Evolutionary conservation across 2,797 vertebrate species (phyloP), one percentile per base, ranked within the genome.

Genomic region (Coilia nasus): DNA sequence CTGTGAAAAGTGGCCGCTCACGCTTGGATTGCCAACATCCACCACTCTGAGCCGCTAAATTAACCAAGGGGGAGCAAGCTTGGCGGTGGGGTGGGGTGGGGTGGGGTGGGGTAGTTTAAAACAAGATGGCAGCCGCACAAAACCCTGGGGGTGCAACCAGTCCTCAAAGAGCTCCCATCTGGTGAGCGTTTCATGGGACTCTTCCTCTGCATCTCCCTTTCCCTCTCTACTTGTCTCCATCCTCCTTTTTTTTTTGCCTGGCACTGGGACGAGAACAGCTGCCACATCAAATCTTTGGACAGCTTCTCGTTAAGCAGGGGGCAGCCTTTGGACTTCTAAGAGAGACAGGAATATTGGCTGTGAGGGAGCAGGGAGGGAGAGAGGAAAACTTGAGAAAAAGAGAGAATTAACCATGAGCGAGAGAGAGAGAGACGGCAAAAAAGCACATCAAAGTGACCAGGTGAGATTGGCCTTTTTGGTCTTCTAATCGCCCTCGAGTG

Each of bases 371-470:
- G 31, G 10, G 31, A 0, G 67, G 31, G 3, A 17, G 67, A 14
- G 28, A 71, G 25, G 25, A 31, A 28, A 15, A 28, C 28, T 35
- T 71, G 12, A 71, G 35, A 41, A 44, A 78, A 6, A 15, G 35
- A 41, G 71, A 0, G 0, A 35, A 31, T 2, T 44, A 78, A 44
- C 15, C 1, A 44, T 47, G n/a, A 75, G 46, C 4, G 4, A 54
- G 50, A 54, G 50, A 54, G 50, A 54, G 50, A 9, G 50, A 9
- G 50, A 1, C 2, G 14, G 50, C 7, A 14, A 82, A 86, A 81
- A 89, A 90, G 88, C 87, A 91, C 91, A 88, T 93, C 92, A 93
- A 93, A 93, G 89, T 84, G 87, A 86, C 80, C 0, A 86, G 84
- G 87, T 87, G 87, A 88, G 86, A 89, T 86, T 89, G 86, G 87